Evolutionary conservation across 2,797 vertebrate species (phyloP), one percentile per base, ranked within the genome.

Genomic region (Lerista edwardsae): DNA sequence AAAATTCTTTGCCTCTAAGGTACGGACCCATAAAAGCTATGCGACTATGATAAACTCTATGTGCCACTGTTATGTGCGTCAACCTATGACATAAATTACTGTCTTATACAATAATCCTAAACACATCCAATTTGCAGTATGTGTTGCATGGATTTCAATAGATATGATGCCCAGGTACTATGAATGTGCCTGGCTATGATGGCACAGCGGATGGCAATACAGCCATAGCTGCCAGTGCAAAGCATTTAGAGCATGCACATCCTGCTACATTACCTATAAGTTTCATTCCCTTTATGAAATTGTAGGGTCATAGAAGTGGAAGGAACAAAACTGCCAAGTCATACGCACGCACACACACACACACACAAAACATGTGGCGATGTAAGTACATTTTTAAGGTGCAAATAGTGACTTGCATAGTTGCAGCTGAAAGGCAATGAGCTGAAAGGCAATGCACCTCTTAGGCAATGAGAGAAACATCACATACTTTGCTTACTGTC

Each of bases 1-100:
- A 96, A 96, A 96, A 94, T 93, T 88, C 84, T 94, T 92, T 96
- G 95, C 96, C 96, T 96, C 90, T 91, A 71, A 97, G 96, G 94
- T 96, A 90, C 91, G 92, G 91, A 92, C 95, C 94, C 95, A 95
- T 96, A 96, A 95, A 76, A 95, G 90, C 91, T 89, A 86, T 95
- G 90, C 88, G 93, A 94, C 80, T 80, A 91, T 92, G 93, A 96
- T 93, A 93, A 95, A 94, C 93, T 93, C 92, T 81, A 90, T 96
- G 93, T 91, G 92, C 83, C 67, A 86, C 93, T 93, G 94, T 91
- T 90, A 79, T 94, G 89, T 84, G 91, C 86, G 87, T 92, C 93
- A 94, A 93, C 93, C 93, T 94, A 87, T 83, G 92, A 93, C 94
- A 95, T 94, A 96, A 96, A 96, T 95, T 94, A 90, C 85, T 73